Conservation (phyloP, 2,797 vertebrate genomes). For the Sardinella longiceps region DNA sequence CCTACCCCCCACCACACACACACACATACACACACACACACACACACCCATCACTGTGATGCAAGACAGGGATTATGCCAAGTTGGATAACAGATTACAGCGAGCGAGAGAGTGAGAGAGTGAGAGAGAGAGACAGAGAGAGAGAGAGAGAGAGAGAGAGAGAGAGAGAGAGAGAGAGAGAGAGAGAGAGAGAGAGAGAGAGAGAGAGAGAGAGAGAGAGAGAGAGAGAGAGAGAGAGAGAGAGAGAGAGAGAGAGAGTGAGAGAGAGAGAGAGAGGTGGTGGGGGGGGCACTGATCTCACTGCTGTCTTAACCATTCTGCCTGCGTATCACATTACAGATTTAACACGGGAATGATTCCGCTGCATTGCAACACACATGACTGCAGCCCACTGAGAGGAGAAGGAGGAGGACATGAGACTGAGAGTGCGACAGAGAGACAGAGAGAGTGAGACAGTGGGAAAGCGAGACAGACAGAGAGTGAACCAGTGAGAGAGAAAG, state of each 20-base stretch:
- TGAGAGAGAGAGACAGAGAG: neutral
- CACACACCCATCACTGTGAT: neutral
- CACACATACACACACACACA: too few species aligned
- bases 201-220: neutral
- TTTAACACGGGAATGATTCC: slow-evolving; percentile 19
- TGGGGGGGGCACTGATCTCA: too few species aligned
- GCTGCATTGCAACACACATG: neutral
- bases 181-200: neutral
- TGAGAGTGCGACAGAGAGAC: slow-evolving; percentile 4
- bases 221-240: neutral
- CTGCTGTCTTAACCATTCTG: neutral
- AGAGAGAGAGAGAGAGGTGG: neutral
- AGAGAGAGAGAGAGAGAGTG: neutral
- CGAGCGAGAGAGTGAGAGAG: neutral
- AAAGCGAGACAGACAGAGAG: slow-evolving; percentile 50
- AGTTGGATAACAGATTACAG: neutral
- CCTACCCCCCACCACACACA: too few species aligned
- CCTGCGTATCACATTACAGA: neutral
- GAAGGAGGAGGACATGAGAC: neutral
- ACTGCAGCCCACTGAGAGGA: neutral
- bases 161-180: neutral
- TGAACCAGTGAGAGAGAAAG: slow-evolving; percentile 55
- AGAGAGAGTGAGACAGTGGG: slow-evolving; percentile 13
- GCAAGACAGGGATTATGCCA: neutral
- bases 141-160: neutral